Percentiles rank a stretch among this genome's conserved stretches.
Conservation (phyloP, 92 coral and sea anemone genomes). For the Zoanthus sansibaricus region DNA sequence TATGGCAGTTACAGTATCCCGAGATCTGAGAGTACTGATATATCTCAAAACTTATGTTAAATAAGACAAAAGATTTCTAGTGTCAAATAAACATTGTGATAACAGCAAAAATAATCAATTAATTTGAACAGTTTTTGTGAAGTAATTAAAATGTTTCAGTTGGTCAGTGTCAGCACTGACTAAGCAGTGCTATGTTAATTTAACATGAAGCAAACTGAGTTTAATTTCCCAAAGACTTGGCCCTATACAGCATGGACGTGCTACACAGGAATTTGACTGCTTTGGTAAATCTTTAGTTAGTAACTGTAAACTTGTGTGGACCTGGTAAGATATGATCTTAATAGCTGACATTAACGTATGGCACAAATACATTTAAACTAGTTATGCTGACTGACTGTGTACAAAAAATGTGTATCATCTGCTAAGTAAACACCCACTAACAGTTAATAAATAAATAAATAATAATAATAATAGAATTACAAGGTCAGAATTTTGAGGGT, state of each 20-base stretch:
- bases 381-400: too few species aligned
- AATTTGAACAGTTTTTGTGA: background rate
- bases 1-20: too few species aligned
- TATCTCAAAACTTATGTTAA: too few species aligned
- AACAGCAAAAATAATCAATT: background rate
- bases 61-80: too few species aligned
- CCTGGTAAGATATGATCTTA: too few species aligned
- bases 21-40: background rate
- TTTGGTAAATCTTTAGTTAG: conserved; percentile 5
- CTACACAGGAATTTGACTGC: conserved; percentile 51
- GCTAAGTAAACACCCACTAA: too few species aligned
- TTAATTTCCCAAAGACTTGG: conserved; percentile 47
- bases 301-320: too few species aligned
- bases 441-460: too few species aligned
- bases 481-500: too few species aligned
- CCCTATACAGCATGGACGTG: conserved; percentile 37
- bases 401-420: too few species aligned
- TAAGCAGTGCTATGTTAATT: background rate
- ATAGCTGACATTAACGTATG: background rate
- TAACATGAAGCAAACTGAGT: conserved; percentile 1
- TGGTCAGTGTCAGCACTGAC: background rate
- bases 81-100: background rate
- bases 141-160: conserved; percentile 3
- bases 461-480: too few species aligned
- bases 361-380: background rate